Base-by-base conservation (phyloP, 92 coral and sea anemone genomes). In the Bergia sp. region DNA sequence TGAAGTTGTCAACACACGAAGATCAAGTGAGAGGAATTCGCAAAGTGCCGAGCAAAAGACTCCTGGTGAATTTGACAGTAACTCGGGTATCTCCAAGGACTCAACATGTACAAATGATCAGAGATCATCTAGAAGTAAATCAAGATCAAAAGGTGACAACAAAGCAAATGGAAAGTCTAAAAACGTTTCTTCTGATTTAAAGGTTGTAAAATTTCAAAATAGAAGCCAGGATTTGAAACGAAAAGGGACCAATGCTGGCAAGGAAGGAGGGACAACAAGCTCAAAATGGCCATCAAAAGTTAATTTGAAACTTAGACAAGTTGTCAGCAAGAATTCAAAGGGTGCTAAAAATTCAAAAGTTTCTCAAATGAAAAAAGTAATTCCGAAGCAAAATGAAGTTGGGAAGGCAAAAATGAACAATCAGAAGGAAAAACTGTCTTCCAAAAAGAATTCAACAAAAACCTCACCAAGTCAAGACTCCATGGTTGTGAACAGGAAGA, bases 161-260 rank as follows among this genome's bases (percentile, higher is more conserved):
- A 84, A 84, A 84, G 36, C 61, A 69, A 45, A 84, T 37, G 64
- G 11, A 72, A 47, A 57, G 29, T 5, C 29, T 13, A 84, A 71
- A 73, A 67, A 37, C 13, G 36, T 37, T 69, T 4, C 80, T 76
- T 69, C 65, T 15, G 16, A 67, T 37, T 11, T 16, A 38, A 84
- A 69, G 78, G 45, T 57, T 45, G 21, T 74, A 7, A 72, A 47
- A 44, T 18, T 37, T 71, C 79, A 84, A 47, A 84, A 37, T 72
- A 79, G 53, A 36, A 69, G 71, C 49, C 77, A 29, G 74, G 77
- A 55, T 67, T 37, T 78, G 82, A 89, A 69, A 80, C 73, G 80
- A 92, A 95, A 95, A 86, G 86, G 92, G 64, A 93, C 89, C 40
- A 73, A 88, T 87, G 80, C 50, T 39, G 45, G 64, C 2, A 9